Conservation (phyloP, 30 jellyfish, hydroid and myxozoan species). For the Pelagia noctiluca region DNA sequence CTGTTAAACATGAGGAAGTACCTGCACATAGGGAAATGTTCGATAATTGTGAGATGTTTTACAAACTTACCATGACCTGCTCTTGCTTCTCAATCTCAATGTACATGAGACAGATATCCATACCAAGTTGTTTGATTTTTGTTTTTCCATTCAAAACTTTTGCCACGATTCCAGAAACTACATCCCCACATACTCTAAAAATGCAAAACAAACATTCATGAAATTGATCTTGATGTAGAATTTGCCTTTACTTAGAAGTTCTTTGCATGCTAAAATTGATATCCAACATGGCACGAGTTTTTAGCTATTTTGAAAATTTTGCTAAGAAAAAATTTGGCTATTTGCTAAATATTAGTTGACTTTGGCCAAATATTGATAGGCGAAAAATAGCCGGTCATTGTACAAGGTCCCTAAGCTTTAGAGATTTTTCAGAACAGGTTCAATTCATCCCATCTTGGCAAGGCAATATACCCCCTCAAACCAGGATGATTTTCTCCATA, state of each 20-base stretch:
- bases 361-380: no score
- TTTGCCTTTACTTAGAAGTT: not conserved
- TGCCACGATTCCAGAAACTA: conserved; percentile 92
- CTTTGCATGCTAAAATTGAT: not conserved
- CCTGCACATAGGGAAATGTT: not conserved
- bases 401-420: no score
- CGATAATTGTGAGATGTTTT: not conserved
- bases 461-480: no score
- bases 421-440: no score
- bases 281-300: not conserved
- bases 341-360: no score
- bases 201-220: no score
- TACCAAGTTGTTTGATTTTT: conserved; percentile 88
- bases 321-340: no score
- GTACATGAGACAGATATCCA: conserved; percentile 87
- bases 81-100: conserved; percentile 93
- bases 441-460: no score
- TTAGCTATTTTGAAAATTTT: not conserved
- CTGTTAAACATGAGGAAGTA: not conserved
- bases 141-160: conserved; percentile 94
- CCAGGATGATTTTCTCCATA: no score
- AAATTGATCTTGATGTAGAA: not conserved
- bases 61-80: conserved; percentile 85
- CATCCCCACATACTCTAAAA: conserved; percentile 92
- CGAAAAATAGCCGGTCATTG: no score